phyloP scores from a whole-genome alignment of 2,888 invertebrate species.

The Lasioglossum marginatum region DNA sequence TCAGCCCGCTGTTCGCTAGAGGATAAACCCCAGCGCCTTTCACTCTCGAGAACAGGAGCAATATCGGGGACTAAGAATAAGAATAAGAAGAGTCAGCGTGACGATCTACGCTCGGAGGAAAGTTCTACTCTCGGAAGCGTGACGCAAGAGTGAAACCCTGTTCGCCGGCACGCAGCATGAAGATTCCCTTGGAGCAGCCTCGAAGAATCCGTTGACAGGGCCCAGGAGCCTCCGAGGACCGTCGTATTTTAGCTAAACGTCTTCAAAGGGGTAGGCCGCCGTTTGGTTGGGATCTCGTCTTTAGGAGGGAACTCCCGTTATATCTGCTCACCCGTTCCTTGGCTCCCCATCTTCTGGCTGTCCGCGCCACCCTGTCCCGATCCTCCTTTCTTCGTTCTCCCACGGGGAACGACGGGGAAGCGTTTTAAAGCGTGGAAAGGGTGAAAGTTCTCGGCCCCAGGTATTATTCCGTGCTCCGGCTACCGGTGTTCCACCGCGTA shows the following conservation, averaged over 20 bases:
- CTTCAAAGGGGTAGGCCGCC: conserved; percentile 78
- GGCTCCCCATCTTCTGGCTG: conserved; percentile 38
- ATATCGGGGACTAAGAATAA: neutral
- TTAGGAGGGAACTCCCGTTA: conserved; percentile 56
- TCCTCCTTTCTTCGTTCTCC: conserved; percentile 23
- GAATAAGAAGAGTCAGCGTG: neutral
- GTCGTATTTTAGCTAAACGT: conserved; percentile 82
- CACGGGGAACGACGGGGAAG: conserved; percentile 9
- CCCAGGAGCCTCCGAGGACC: conserved; percentile 71
- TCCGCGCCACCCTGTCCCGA: conserved; percentile 13
- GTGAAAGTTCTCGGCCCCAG: conserved; percentile 50
- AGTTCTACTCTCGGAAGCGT: neutral
- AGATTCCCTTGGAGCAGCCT: neutral
- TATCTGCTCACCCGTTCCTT: conserved; percentile 38
- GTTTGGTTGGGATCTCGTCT: conserved; percentile 70
- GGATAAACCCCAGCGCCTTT: neutral
- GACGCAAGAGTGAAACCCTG: neutral
- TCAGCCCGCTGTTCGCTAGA: neutral
- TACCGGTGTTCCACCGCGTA: conserved; percentile 52
- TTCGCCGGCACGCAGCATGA: neutral
- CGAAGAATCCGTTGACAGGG: conserved; percentile 42
- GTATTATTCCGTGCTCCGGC: conserved; percentile 55
- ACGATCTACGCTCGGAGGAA: neutral
- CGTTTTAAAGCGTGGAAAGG: conserved; percentile 54
- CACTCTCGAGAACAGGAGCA: neutral